Evolutionary conservation across 2,888 invertebrate genomes (phyloP).

Genomic region (Mythimna pallens): DNA sequence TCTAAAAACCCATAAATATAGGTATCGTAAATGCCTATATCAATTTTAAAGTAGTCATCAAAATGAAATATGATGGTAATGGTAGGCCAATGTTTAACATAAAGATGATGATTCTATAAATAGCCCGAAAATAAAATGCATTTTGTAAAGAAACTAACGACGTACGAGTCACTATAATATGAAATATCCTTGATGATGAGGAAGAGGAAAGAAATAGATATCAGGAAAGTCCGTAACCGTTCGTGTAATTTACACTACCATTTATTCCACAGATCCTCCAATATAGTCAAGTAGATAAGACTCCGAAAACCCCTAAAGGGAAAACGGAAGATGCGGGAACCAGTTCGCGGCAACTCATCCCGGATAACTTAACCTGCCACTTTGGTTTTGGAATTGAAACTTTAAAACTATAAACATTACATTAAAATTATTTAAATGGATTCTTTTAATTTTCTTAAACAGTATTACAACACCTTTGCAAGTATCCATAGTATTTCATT

Average conservation of each 20-base stretch:
- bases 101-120: constrained; percentile 15
- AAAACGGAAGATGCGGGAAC: constrained; percentile 73
- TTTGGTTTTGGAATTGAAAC: constrained; percentile 86
- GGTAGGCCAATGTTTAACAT: constrained; percentile 18
- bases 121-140: constrained; percentile 14
- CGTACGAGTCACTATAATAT: constrained; percentile 1
- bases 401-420: constrained; percentile 44
- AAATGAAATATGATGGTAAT: constrained; percentile 44
- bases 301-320: constrained; percentile 75
- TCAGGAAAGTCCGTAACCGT: background rate
- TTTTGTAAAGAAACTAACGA: background rate
- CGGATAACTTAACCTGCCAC: constrained; percentile 88
- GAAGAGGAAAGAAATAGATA: background rate
- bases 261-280: constrained; percentile 75
- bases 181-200: background rate
- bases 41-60: constrained; percentile 40
- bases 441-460: background rate
- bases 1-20: constrained; percentile 52
- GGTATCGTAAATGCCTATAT: constrained; percentile 42
- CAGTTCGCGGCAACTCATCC: constrained; percentile 74
- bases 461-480: background rate
- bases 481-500: too few species aligned
- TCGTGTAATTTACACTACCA: too few species aligned
- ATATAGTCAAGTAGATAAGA: constrained; percentile 71
- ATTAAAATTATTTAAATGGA: constrained; percentile 5